phyloP scores from a whole-genome alignment of 2,797 vertebrate genomes.

The Lerista edwardsae region DNA sequence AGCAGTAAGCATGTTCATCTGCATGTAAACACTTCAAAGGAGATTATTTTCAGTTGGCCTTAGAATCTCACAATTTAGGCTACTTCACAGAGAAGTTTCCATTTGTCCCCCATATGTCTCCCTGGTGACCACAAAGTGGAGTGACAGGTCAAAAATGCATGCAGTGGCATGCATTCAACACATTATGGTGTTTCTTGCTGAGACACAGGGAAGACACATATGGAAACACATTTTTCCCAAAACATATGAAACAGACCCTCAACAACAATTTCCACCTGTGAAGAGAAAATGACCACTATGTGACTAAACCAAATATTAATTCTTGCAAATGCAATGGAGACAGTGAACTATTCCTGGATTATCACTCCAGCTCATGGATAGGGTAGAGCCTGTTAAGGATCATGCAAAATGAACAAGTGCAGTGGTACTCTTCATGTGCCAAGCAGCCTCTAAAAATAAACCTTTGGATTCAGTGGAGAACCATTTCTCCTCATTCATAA shows the following conservation, averaged over 20 bases:
- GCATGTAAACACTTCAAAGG: background rate
- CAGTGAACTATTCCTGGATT: background rate
- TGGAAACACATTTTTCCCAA: background rate
- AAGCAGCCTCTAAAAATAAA: slow-evolving; percentile 33
- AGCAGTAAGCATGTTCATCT: background rate
- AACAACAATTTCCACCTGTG: background rate
- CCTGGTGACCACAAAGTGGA: background rate
- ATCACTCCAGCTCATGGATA: background rate
- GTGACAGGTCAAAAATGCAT: background rate
- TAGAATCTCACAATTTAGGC: background rate
- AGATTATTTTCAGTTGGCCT: background rate
- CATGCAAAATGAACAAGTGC: background rate
- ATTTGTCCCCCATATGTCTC: background rate
- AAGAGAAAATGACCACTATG: background rate
- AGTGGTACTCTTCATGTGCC: background rate
- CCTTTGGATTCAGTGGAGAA: slow-evolving; percentile 46
- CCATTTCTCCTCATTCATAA: slow-evolving; percentile 37
- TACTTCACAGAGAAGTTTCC: background rate
- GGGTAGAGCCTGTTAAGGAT: background rate
- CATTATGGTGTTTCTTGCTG: too few relatives aligned
- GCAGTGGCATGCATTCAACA: too few relatives aligned
- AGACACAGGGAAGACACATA: background rate
- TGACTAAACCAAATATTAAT: background rate
- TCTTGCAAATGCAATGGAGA: background rate
- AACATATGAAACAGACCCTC: too few relatives aligned